phyloP scores from a whole-genome alignment of 2,888 invertebrate genomes.

The Caprella mutica region DNA sequence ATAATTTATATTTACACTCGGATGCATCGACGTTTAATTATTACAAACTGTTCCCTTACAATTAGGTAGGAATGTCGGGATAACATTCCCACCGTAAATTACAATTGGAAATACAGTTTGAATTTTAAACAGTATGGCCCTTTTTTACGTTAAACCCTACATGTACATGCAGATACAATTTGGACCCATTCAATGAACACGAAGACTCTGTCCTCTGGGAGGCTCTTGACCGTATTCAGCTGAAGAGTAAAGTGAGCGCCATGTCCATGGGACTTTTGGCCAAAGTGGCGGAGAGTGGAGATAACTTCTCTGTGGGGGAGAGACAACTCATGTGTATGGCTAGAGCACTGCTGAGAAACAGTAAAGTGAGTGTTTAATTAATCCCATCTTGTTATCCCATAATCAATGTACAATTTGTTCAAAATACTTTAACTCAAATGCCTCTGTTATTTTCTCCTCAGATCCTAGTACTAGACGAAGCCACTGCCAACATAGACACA shows the following conservation, averaged over 20 bases:
- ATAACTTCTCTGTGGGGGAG: slow-evolving; percentile 50
- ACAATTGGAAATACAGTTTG: too few species aligned
- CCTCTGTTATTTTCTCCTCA: slow-evolving; percentile 35
- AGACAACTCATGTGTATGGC: slow-evolving; percentile 53
- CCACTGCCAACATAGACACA: slow-evolving; percentile 48
- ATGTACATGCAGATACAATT: slow-evolving; percentile 54
- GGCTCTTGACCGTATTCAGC: slow-evolving; percentile 76
- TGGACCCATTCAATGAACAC: slow-evolving; percentile 75
- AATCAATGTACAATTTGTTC: too few species aligned
- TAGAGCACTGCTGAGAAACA: slow-evolving; percentile 48
- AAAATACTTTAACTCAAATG: neutral
- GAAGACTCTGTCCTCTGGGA: slow-evolving; percentile 76
- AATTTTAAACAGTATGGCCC: too few species aligned
- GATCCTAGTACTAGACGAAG: slow-evolving; percentile 50
- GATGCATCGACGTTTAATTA: too few species aligned
- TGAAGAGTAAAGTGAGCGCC: slow-evolving; percentile 47
- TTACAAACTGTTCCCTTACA: too few species aligned
- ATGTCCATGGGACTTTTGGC: slow-evolving; percentile 35
- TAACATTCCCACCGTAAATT: too few species aligned
- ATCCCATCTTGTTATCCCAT: too few species aligned
- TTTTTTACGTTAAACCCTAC: too few species aligned
- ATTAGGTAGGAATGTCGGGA: too few species aligned
- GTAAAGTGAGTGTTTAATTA: slow-evolving; percentile 42
- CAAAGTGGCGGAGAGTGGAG: slow-evolving; percentile 45
- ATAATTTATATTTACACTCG: too few species aligned